A percentile compares a stretch with the other conserved stretches of the same genome.
These are phyloP conservation scores for Rhinoderma darwinii DNA, from an alignment of 2,113 vertebrate genomes.

Conservation along the genomic window DNA sequence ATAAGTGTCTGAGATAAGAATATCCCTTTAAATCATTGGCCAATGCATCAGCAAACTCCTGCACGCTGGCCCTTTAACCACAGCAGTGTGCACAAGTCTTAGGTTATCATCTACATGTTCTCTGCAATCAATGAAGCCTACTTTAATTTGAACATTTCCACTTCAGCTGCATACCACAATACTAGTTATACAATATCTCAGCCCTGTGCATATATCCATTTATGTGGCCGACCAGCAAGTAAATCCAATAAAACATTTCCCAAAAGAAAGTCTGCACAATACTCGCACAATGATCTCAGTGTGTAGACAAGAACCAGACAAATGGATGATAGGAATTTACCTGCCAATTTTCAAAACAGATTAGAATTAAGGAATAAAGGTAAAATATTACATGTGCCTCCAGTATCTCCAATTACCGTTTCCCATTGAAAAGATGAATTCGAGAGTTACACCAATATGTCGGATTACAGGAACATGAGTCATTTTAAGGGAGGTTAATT, in stretches of 20 bases:
- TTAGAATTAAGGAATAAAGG: not conserved
- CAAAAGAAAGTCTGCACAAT: not conserved
- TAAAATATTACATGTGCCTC: not conserved
- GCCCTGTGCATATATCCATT: not conserved
- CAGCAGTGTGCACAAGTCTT: not conserved
- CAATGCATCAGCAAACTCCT: not conserved
- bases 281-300: not conserved
- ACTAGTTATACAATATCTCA: not conserved
- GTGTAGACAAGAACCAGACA: not conserved
- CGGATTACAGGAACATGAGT: not conserved
- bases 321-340: not conserved
- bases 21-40: not conserved
- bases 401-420: not conserved
- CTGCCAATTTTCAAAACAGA: not conserved
- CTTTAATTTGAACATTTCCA: not conserved
- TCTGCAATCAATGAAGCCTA: not conserved
- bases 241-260: not conserved
- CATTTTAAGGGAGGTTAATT: not conserved
- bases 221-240: not conserved
- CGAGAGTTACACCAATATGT: not conserved
- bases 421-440: slow-evolving; percentile 4
- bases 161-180: not conserved
- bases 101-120: not conserved
- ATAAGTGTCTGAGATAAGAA: too few species aligned
- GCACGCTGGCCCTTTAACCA: not conserved